Conservation (phyloP, 2,888 invertebrate species). For the Adineta ricciae region DNA sequence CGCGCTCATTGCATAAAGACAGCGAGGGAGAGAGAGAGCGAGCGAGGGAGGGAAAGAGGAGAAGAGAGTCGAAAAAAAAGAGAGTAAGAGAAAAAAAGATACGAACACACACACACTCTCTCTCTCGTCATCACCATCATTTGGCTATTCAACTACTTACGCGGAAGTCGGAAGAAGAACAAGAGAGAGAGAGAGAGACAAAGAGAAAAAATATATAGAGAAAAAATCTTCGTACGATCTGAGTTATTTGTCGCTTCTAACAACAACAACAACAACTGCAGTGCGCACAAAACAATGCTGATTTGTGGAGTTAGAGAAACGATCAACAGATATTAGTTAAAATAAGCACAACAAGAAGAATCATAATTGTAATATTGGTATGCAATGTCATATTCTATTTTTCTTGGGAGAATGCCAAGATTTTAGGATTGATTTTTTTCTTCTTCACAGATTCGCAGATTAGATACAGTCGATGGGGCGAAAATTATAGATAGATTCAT, state of each 20-base stretch:
- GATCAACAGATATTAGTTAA: background rate
- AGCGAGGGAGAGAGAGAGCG: background rate
- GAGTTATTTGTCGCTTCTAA: background rate
- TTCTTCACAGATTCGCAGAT: background rate
- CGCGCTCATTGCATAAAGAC: background rate
- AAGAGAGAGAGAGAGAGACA: background rate
- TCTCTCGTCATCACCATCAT: background rate
- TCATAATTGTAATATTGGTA: background rate
- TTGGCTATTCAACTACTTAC: background rate
- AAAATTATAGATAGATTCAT: background rate
- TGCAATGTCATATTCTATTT: background rate
- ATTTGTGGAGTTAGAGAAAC: background rate
- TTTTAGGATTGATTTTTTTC: background rate
- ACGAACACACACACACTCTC: background rate
- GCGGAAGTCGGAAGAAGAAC: background rate
- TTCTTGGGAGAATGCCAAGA: background rate
- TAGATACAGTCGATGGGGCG: background rate
- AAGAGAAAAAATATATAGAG: background rate
- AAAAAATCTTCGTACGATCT: background rate
- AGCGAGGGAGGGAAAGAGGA: no score
- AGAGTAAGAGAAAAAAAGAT: background rate
- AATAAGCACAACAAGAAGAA: background rate
- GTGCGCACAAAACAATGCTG: background rate
- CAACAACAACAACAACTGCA: constrained; percentile 1
- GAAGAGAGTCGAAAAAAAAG: background rate